These are phyloP conservation scores for Calyptomena viridis DNA, from an alignment of 2,113 vertebrate genomes.

Conservation along the genomic window DNA sequence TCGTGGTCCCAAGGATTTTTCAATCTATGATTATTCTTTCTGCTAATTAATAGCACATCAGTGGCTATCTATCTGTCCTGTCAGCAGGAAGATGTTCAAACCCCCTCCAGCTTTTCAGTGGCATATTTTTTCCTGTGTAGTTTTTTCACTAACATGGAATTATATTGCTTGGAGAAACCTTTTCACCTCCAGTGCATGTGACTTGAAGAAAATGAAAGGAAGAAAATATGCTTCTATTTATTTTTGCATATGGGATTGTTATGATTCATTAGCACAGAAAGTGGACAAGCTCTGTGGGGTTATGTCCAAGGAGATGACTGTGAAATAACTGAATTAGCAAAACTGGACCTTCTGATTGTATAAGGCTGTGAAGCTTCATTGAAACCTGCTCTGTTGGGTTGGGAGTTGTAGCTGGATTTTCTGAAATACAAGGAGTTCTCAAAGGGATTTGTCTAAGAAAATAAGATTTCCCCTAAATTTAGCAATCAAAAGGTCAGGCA, in stretches of 20 bases:
- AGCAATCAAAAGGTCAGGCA: not conserved
- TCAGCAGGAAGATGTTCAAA: slow-evolving; percentile 8
- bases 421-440: not conserved
- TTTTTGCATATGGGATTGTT: slow-evolving; percentile 11
- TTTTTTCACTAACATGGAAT: not conserved
- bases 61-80: not conserved
- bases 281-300: not conserved
- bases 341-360: not conserved
- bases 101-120: not conserved
- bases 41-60: slow-evolving; percentile 25
- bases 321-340: not conserved
- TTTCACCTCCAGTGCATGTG: not conserved
- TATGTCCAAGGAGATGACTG: not conserved
- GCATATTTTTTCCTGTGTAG: slow-evolving; percentile 9
- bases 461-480: not conserved
- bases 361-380: not conserved
- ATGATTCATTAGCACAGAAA: not conserved
- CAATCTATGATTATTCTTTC: not conserved
- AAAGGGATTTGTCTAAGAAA: slow-evolving; percentile 5
- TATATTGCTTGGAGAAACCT: slow-evolving; percentile 8
- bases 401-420: not conserved
- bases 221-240: not conserved
- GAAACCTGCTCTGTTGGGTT: not conserved
- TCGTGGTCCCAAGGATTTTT: not conserved
- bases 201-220: not conserved